Base-by-base conservation (phyloP, 2,888 invertebrate genomes). In the Euphydryas editha region DNA sequence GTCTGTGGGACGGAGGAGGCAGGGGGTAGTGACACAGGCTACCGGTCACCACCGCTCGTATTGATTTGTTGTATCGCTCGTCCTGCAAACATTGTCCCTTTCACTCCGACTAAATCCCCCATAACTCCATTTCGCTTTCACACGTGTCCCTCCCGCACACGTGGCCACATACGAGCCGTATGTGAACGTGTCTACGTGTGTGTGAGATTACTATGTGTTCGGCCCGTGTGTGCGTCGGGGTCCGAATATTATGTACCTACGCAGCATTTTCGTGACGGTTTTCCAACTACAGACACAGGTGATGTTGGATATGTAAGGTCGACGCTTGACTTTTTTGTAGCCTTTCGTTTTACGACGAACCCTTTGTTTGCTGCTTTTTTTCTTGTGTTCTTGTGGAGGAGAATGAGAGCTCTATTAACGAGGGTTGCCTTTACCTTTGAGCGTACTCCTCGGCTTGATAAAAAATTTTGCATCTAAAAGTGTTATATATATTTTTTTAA, bases 31-130 rank as follows among this genome's bases (percentile, higher is more conserved):
- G 92, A 92, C 92, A 92, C 92, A 92, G 93, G 93, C 92, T 93
- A 93, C 93, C 92, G 93, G 93, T 93, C 93, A 93, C 90, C 89
- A 90, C 90, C 92, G 91, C 90, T 88, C 92, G 93, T 93, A 93
- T 93, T 93, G 93, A 93, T 93, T 93, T 93, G 93, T 93, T 93
- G 93, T 93, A 93, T 93, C 93, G 93, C 87, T 92, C 90, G 93
- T 92, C 93, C 92, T 92, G 92, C 88, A 86, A 85, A 83, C 75
- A 75, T 86, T 78, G 78, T 92, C 92, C 86, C 88, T 84, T 79
- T 92, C 90, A 69, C 85, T 76, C 87, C 73, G 76, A 75, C 75
- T 71, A 71, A 72, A 70, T 59, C 65, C 62, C 36, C 58, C 59
- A 46, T 78, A 73, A 67, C 71, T 69, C 82, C 73, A 59, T 86